Conservation (phyloP, 2,113 vertebrate genomes). For the Syngnathoides biaculeatus region DNA sequence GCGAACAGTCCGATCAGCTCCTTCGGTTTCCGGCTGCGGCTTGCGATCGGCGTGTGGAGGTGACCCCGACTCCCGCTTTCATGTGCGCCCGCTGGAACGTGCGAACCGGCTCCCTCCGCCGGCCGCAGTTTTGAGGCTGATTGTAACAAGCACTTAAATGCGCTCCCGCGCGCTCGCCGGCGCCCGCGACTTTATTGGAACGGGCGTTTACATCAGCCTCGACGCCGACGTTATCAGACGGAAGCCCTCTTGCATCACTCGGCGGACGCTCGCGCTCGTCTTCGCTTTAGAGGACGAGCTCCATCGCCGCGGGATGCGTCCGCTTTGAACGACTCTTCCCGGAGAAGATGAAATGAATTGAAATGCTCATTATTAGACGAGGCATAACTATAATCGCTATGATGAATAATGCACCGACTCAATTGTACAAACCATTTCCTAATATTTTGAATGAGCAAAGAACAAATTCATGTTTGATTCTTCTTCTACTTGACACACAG, state of each 20-base stretch:
- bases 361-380: background rate
- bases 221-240: conserved; percentile 56
- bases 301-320: conserved; percentile 16
- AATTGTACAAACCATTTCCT: background rate
- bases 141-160: conserved; percentile 69
- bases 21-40: too few species aligned
- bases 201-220: conserved; percentile 70
- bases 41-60: conserved; percentile 51
- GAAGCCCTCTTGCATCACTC: conserved; percentile 68
- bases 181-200: conserved; percentile 64
- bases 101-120: conserved; percentile 47
- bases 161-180: conserved; percentile 50
- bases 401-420: background rate
- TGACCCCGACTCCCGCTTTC: conserved; percentile 61
- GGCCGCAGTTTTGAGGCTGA: conserved; percentile 56
- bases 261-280: conserved; percentile 33
- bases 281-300: conserved; percentile 9
- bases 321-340: conserved; percentile 57
- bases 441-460: background rate
- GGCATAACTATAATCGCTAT: background rate
- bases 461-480: background rate
- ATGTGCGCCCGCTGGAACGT: conserved; percentile 54
- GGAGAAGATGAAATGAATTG: conserved; percentile 1
- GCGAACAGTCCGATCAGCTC: conserved; percentile 6
- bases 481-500: too few species aligned